Base-by-base conservation (phyloP, 2,113 vertebrate genomes). In the Natator depressus region DNA sequence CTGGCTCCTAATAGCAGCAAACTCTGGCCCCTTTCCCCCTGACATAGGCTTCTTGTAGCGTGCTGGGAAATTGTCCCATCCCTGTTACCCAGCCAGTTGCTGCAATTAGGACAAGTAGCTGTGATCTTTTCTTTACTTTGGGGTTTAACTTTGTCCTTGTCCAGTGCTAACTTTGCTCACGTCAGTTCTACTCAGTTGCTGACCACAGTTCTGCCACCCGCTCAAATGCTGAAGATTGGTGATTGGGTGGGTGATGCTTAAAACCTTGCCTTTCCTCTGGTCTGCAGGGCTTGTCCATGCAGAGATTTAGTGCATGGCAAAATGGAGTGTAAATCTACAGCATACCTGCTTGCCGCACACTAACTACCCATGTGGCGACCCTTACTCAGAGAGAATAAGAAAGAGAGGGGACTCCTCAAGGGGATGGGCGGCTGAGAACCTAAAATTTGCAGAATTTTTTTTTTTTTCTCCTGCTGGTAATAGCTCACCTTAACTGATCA, bases 41-140 rank as follows among this genome's bases (percentile, higher is more conserved):
- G 42, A 25, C 0, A 0, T 79, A 22, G 13, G 5, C 80, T 84
- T 86, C 47, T 84, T 89, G 4, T 14, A n/a, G 0, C 20, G 11
- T 62, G 4, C 87, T 72, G 59, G 82, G 47, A 19, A 35, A 38
- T 76, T 22, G 10, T 9, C 65, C 27, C 79, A n/a, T 31, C 12
- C 1, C n/a, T 87, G 12, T 54, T 89, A 20, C 25, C 79, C 8
- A 65, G 10, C 83, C 50, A 81, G 25, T 4, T 10, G 65, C 31
- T 59, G 6, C 82, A 29, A 53, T 8, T 87, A n/a, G 65, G 65
- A 72, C 65, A 38, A 16, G 62, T 35, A 65, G n/a, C 65, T 72
- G 65, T 72, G 65, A 35, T 72, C 65, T 72, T 38, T n/a, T 19
- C n/a, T 69, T n/a, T 69, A 19, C 14, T 72, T 38, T 20, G 9